Evolutionary conservation across 2,888 invertebrate genomes (phyloP), one percentile per base, ranked within the genome.

Genomic region (Tubulanus polymorphus): DNA sequence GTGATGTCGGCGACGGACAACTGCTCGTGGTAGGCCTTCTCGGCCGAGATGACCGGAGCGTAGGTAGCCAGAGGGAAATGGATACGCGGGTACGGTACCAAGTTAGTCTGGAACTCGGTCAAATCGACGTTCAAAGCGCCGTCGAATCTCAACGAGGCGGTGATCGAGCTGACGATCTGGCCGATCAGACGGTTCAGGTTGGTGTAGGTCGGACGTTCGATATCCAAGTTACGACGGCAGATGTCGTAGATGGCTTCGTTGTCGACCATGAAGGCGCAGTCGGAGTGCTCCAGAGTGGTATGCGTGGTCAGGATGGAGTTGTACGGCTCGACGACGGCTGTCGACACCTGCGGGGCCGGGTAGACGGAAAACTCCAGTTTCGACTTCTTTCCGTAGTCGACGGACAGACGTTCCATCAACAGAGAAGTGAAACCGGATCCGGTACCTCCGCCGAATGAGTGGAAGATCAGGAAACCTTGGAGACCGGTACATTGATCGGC

Each of bases 221-320:
- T 90, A 65, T 88, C 88, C 50, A 95, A 83, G 69, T 89, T 89
- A 35, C 67, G 59, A 20, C 90, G 84, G 80, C 93, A 93, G 68
- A 94, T 93, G 72, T 93, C 92, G 77, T 93, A 75, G 70, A 93
- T 83, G 46, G 94, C 93, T 76, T 94, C 93, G 71, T 94, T 94
- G 82, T 94, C 94, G 35, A 83, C 90, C 94, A 94, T 94, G 83
- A 95, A 95, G 50, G 93, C 93, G 81, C 94, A 94, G 83, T 93
- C 93, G 0, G 92, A 92, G 81, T 93, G 94, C 80, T 94, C 93
- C 62, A 84, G 67, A 57, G 94, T 94, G 54, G 94, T 95, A 83
- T 95, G 95, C 59, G 95, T 95, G 74, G 93, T 94, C 73, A 95
- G 69, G 55, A 95, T 93, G 0, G 94, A 93, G 83, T 95, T 95